phyloP scores from a whole-genome alignment of 2,888 invertebrate genomes.

The Sepioteuthis lessoniana region DNA sequence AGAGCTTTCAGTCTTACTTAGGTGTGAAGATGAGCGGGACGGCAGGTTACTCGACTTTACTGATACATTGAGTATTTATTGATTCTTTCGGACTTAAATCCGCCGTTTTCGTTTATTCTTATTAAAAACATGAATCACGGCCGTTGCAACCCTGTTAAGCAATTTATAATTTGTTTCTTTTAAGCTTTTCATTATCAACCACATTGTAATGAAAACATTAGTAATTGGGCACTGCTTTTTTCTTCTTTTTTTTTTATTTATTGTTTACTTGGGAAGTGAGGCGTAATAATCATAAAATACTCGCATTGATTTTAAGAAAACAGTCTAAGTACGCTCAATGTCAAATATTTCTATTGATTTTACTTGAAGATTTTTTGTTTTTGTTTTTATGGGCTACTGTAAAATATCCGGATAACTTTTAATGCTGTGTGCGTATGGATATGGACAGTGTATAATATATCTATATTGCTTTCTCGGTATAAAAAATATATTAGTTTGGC shows the following conservation, averaged over 20 bases:
- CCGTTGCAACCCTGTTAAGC: not conserved
- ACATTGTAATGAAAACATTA: not conserved
- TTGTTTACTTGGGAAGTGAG: not conserved
- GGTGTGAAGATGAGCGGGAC: not conserved
- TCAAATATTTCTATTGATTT: not conserved
- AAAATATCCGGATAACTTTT: not conserved
- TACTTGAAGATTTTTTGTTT: not conserved
- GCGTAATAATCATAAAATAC: not conserved
- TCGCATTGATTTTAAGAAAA: not conserved
- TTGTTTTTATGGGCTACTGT: not conserved
- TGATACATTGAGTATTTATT: not conserved
- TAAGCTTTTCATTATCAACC: not conserved
- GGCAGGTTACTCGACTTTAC: not conserved
- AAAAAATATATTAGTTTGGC: constrained; percentile 20
- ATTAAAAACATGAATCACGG: not conserved
- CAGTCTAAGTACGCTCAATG: not conserved
- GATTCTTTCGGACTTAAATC: not conserved
- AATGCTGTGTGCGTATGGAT: not conserved
- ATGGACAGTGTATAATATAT: not conserved
- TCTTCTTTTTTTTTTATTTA: not conserved
- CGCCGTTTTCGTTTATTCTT: not conserved
- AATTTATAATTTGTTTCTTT: not conserved
- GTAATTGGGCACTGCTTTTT: not conserved
- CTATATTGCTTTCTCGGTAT: not conserved
- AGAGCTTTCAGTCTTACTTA: not conserved